Conservation (phyloP, 2,888 invertebrate genomes). For the Sericinus montela region DNA sequence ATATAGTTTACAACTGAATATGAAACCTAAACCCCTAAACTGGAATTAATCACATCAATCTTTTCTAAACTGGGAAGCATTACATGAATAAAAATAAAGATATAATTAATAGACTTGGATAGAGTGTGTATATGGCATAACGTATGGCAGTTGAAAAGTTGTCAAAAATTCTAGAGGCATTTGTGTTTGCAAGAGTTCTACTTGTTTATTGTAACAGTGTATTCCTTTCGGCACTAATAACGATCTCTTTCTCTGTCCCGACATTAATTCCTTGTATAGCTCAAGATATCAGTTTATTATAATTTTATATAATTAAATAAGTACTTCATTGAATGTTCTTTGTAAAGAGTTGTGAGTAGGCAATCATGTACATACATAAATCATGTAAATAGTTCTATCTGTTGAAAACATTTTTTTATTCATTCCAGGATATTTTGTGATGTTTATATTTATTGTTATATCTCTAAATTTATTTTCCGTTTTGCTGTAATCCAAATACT, state of each 20-base stretch:
- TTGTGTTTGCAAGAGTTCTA: background rate
- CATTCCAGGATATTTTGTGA: constrained; percentile 15
- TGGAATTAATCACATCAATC: no score
- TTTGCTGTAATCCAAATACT: constrained; percentile 14
- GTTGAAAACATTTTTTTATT: constrained; percentile 4
- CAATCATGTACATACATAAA: constrained; percentile 12
- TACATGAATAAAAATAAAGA: no score
- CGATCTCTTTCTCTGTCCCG: background rate
- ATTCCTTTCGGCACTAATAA: background rate
- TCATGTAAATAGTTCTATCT: constrained; percentile 13
- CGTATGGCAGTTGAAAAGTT: no score
- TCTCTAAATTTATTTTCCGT: background rate
- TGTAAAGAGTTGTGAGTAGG: background rate
- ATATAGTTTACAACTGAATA: no score
- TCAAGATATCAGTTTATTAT: no score
- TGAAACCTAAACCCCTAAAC: no score
- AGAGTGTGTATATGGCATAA: no score
- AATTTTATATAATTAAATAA: background rate
- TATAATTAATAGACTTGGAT: no score
- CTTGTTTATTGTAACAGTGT: background rate
- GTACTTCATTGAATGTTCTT: background rate
- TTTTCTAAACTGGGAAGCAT: no score
- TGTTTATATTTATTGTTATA: constrained; percentile 14
- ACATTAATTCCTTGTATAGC: background rate
- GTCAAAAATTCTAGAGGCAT: no score